phyloP scores from a whole-genome alignment of 2,797 vertebrate genomes.

The Chelonia mydas region DNA sequence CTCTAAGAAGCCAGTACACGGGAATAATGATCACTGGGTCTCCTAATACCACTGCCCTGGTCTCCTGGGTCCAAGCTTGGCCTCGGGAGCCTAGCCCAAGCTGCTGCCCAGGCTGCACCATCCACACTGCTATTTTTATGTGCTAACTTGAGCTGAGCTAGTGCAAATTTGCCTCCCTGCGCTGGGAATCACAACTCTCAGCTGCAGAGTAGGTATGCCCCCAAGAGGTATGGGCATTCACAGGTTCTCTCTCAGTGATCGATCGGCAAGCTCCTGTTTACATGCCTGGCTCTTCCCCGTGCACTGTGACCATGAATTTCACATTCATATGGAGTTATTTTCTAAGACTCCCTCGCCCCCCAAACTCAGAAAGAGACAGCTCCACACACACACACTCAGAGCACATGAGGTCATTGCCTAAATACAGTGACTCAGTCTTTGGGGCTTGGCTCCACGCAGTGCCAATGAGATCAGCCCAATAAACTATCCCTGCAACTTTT shows the following conservation, averaged over 20 bases:
- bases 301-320: not conserved
- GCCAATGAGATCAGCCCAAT: not conserved
- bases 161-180: not conserved
- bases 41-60: not conserved
- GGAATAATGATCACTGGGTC: not conserved
- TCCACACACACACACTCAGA: fast-evolving
- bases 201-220: not conserved
- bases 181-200: not conserved
- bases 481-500: not conserved
- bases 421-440: not conserved
- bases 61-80: not conserved
- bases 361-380: not conserved
- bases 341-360: fast-evolving
- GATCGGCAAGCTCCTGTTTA: fast-evolving
- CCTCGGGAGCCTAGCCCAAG: not conserved
- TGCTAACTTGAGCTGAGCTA: not conserved
- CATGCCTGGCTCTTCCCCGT: not conserved
- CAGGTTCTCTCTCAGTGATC: fast-evolving
- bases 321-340: not conserved
- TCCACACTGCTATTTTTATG: not conserved
- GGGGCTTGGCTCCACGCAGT: too few relatives aligned
- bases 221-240: not conserved
- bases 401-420: not conserved
- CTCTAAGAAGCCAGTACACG: not conserved
- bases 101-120: not conserved